Base-by-base conservation (phyloP, 2,113 vertebrate species). In the Mastomys coucha region DNA sequence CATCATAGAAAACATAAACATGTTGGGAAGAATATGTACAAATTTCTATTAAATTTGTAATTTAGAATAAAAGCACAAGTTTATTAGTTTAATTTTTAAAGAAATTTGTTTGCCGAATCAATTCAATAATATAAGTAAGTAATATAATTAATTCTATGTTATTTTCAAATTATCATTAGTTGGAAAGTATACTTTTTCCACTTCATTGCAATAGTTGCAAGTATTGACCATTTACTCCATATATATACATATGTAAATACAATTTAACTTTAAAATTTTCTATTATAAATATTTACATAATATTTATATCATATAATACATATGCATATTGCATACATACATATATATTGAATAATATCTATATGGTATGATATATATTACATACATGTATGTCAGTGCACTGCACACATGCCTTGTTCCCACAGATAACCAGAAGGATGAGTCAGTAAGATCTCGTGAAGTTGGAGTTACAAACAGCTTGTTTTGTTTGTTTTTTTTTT, bases 81-180 rank as follows among this genome's bases (percentile, higher is more conserved):
- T 96, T 16, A 93, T 91, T 93, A 77, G 9, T 16, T 72, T 91
- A 87, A 67, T 82, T 82, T 42, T 84, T 87, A 93, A 69, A 89
- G 33, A 85, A 80, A 70, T 20, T 28, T 81, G 1, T 86, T 86
- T 93, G 13, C 36, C 76, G 53, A 84, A 76, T 5, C 14, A 58
- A 16, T 53, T 95, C 60, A 76, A 7, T 67, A 70, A 91, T 53
- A 49, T 80, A 88, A 78, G 92, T 73, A 45, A 95, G 6, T 53
- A 53, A 53, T 11, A 53, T n/a, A n/a, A n/a, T n/a, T 11, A 89
- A 93, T 90, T 60, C 39, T 84, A 28, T 17, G 7, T 76, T 56
- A 76, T 20, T 94, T 90, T 17, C 75, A 89, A 80, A 85, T 51
- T 20, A 80, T 78, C 7, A 49, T 70, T 58, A 91, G 45, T 89